Evolutionary conservation across 2,797 vertebrate genomes (phyloP), one percentile per base, ranked within the genome.

Genomic region (Pantherophis vulpinus): DNA sequence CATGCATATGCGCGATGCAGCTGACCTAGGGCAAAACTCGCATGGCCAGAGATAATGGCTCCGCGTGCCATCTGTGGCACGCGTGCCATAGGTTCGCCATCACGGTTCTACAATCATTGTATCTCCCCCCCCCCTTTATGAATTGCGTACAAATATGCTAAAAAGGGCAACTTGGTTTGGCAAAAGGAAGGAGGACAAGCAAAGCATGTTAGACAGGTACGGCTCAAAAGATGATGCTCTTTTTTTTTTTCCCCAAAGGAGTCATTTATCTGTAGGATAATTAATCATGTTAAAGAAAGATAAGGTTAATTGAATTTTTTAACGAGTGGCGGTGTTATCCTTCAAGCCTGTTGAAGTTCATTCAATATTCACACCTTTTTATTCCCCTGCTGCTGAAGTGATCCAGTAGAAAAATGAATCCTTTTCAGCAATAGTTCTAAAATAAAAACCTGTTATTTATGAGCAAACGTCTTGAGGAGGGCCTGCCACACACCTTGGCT

Each of bases 291-390:
- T 98, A 96, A 95, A 96, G 96, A 98, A 98, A 97, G 96, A 97
- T 97, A 97, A 97, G 95, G 96, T 97, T 98, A 97, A 97, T 97
- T 98, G 97, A 97, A 97, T 97, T 97, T 97, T 98, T 97, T 97
- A 97, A 97, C 94, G 96, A 96, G 95, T 96, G 97, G 93, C 95
- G 96, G 66, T 97, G 97, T 97, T 98, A 96, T 97, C 97, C 97
- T 98, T 98, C 95, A 97, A 96, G 95, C 95, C 96, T 95, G 94
- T 97, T 97, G 96, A 94, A 97, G 95, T 94, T 97, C 95, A 97
- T 97, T 95, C 87, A 97, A 92, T 97, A 97, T 96, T 97, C 96
- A 97, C 95, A 95, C 93, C 93, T 96, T 96, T 96, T 96, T 95
- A 93, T 95, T 87, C 94, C 94, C 51, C 87, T 95, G 37, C 37